These are phyloP conservation scores for Carollia perspicillata DNA, from an alignment of 2,113 vertebrate genomes.

Conservation along the genomic window DNA sequence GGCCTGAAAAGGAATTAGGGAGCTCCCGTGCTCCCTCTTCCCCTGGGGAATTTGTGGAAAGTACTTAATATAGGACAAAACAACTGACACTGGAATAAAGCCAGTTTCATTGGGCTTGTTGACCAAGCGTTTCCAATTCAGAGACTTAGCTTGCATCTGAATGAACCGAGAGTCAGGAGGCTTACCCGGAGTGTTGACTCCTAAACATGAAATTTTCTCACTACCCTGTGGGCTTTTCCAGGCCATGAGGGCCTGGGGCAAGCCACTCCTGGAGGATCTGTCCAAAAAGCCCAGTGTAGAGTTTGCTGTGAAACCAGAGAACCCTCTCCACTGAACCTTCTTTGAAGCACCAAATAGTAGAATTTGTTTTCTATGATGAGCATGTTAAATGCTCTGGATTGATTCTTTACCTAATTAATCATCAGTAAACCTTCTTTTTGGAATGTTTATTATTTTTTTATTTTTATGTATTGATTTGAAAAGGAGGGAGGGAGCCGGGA, in stretches of 20 bases:
- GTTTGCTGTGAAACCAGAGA: not conserved
- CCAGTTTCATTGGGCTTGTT: not conserved
- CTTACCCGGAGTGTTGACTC: not conserved
- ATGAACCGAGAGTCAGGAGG: not conserved
- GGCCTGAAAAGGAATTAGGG: not conserved
- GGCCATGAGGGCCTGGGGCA: not conserved
- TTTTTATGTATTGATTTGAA: no score
- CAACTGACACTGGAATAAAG: not conserved
- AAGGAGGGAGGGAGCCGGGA: no score
- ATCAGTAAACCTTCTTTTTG: not conserved
- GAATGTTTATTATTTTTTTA: not conserved
- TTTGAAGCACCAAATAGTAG: not conserved
- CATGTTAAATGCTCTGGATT: not conserved
- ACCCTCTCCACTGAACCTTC: not conserved
- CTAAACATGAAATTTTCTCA: not conserved
- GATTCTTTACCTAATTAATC: not conserved
- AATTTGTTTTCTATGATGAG: constrained; percentile 8
- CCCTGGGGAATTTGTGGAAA: not conserved
- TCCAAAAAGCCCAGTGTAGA: not conserved
- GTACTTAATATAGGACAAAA: constrained; percentile 41
- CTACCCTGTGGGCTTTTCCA: not conserved
- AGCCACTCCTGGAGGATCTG: not conserved
- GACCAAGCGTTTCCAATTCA: not conserved
- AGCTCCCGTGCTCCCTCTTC: not conserved
- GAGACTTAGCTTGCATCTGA: not conserved